phyloP scores from a whole-genome alignment of 2,113 vertebrate genomes.

The Seriola aureovittata region DNA sequence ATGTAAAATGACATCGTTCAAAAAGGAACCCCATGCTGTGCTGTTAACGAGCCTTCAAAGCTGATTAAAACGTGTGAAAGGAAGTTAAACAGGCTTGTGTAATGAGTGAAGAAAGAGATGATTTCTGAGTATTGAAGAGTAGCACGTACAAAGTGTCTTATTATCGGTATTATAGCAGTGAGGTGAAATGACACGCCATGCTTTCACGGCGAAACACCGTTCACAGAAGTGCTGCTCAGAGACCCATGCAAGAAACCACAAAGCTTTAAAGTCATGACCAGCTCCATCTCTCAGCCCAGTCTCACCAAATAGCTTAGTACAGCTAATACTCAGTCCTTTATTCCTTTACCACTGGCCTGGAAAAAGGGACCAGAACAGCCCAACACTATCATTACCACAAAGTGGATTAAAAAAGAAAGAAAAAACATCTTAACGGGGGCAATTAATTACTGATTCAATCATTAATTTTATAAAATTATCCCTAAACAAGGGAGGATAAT shows the following conservation, averaged over 20 bases:
- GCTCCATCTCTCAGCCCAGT: conserved; percentile 39
- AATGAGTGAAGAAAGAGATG: conserved; percentile 18
- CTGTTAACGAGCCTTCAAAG: conserved; percentile 16
- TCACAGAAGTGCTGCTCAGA: conserved; percentile 10
- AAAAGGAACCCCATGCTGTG: conserved; percentile 28
- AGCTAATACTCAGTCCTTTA: conserved; percentile 54
- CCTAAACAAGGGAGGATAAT: not conserved
- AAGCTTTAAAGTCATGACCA: conserved; percentile 37
- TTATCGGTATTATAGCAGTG: not conserved
- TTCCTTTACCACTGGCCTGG: conserved; percentile 65
- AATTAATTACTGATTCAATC: conserved; percentile 7
- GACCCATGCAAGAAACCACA: conserved; percentile 58
- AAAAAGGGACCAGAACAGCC: conserved; percentile 63
- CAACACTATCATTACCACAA: conserved; percentile 55
- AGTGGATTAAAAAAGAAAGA: conserved; percentile 18
- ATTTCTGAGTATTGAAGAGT: conserved; percentile 4
- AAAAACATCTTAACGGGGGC: conserved; percentile 12
- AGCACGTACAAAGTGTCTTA: not conserved
- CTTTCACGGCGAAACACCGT: conserved; percentile 18
- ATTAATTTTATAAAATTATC: conserved; percentile 16
- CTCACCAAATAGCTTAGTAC: conserved; percentile 62
- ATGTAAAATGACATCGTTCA: not conserved
- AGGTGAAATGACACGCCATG: conserved; percentile 41
- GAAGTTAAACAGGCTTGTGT: conserved; percentile 19
- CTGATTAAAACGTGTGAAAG: not conserved